These are phyloP conservation scores for Leptatherina wallacei DNA, from an alignment of 2,797 vertebrate species.

Conservation along the genomic window DNA sequence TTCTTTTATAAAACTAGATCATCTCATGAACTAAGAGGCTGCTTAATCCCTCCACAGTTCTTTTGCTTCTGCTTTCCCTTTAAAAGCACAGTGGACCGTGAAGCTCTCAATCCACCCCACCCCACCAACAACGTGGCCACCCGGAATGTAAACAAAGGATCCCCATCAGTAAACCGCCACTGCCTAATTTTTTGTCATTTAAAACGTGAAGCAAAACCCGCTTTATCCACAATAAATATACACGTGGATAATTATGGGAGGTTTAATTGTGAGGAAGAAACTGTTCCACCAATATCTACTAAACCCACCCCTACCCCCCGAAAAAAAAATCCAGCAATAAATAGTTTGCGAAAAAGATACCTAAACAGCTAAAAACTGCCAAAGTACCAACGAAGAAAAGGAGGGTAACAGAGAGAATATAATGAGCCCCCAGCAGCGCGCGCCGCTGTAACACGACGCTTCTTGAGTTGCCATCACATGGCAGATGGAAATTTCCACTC, in stretches of 20 bases:
- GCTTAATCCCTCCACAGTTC: no score
- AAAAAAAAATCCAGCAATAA: background rate
- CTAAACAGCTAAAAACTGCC: no score
- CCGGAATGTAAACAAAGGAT: constrained; percentile 66
- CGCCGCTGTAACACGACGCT: constrained; percentile 80
- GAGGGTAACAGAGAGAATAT: background rate
- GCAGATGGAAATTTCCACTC: constrained; percentile 88
- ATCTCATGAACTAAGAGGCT: no score
- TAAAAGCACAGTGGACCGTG: no score
- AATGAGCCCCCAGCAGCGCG: constrained; percentile 47
- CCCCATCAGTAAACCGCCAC: constrained; percentile 4
- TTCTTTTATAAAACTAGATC: no score
- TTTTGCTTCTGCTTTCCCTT: no score
- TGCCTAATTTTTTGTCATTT: background rate
- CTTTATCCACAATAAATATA: background rate
- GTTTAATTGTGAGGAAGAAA: no score
- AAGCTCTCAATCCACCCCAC: no score
- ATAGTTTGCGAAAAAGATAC: no score
- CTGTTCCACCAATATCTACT: rapidly evolving
- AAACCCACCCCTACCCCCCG: background rate
- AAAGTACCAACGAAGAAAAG: background rate
- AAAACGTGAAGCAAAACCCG: background rate
- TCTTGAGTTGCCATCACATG: constrained; percentile 79
- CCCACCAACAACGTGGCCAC: constrained; percentile 35
- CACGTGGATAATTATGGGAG: background rate